A percentile compares a stretch with the other conserved stretches of the same genome.
Conservation (phyloP, 2,113 vertebrate species). For the Toxotes chatareus region DNA sequence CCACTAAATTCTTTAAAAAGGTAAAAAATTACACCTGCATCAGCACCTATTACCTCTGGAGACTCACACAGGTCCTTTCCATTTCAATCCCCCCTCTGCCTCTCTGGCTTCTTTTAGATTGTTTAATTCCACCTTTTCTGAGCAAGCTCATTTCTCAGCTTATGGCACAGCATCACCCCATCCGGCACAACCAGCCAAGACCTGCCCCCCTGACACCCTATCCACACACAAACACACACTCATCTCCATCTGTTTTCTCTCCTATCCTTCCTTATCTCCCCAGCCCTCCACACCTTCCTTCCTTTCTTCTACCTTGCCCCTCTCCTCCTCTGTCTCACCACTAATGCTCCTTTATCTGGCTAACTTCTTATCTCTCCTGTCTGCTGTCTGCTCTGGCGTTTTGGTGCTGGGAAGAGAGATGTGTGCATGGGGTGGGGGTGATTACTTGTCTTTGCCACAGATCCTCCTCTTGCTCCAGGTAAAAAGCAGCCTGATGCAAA, state of each 20-base stretch:
- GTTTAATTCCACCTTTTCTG: conserved; percentile 51
- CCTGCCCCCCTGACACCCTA: conserved; percentile 39
- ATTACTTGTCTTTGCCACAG: conserved; percentile 52
- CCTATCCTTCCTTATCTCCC: conserved; percentile 44
- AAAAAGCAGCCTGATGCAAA: conserved; percentile 49
- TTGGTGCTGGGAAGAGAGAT: conserved; percentile 35
- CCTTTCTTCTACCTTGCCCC: conserved; percentile 27
- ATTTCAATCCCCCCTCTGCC: conserved; percentile 12
- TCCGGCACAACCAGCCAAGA: conserved; percentile 27
- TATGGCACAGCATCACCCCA: conserved; percentile 45
- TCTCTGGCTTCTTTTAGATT: conserved; percentile 29
- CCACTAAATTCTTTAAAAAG: neutral
- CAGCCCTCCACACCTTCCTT: conserved; percentile 37
- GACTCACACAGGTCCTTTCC: conserved; percentile 23
- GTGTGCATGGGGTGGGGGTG: conserved; percentile 10
- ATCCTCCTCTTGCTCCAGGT: conserved; percentile 56
- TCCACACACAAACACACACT: conserved; percentile 37
- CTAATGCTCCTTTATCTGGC: conserved; percentile 43
- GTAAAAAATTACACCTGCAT: neutral
- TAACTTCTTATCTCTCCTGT: conserved; percentile 55
- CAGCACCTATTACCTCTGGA: conserved; percentile 11
- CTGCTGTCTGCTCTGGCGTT: conserved; percentile 42
- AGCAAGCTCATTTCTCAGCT: conserved; percentile 63
- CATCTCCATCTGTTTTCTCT: conserved; percentile 47
- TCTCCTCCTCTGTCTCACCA: conserved; percentile 39